Percentiles rank a stretch among this genome's conserved stretches.
phyloP scores from a whole-genome alignment of 2,113 vertebrate species.

The Phaethon lepturus region DNA sequence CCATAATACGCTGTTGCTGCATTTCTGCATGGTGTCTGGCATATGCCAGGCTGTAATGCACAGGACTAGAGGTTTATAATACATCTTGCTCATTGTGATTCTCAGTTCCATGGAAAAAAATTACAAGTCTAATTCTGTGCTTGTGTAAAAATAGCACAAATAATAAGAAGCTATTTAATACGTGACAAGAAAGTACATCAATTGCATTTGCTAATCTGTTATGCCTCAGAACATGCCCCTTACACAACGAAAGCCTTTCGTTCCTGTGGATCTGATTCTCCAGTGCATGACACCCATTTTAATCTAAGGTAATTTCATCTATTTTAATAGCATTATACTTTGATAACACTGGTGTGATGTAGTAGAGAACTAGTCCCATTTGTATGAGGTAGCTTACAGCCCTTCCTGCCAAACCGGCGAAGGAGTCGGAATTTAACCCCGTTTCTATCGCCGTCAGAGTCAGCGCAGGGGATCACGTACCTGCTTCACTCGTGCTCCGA shows the following conservation, averaged over 20 bases:
- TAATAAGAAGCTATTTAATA: conserved; percentile 16
- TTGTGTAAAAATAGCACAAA: conserved; percentile 51
- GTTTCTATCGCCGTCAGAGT: neutral
- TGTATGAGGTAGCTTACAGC: neutral
- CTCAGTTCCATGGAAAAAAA: neutral
- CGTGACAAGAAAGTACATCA: conserved; percentile 3
- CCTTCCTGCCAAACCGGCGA: neutral
- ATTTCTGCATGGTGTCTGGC: conserved; percentile 5
- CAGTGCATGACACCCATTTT: neutral
- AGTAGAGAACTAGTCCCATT: neutral
- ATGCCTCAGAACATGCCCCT: neutral
- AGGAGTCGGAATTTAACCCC: neutral
- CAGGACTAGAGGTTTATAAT: neutral
- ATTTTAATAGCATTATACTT: neutral
- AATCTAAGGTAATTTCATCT: neutral
- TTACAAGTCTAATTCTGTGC: neutral
- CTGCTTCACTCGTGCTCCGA: neutral
- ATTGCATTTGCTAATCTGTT: conserved; percentile 26
- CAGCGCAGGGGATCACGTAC: neutral
- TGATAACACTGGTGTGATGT: neutral
- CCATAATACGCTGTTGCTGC: neutral
- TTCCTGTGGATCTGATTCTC: neutral
- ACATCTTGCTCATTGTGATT: neutral
- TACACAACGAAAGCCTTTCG: conserved; percentile 18
- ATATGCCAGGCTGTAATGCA: neutral